Base-by-base conservation (phyloP, 2,797 vertebrate species). In the Peromyscus attwateri region DNA sequence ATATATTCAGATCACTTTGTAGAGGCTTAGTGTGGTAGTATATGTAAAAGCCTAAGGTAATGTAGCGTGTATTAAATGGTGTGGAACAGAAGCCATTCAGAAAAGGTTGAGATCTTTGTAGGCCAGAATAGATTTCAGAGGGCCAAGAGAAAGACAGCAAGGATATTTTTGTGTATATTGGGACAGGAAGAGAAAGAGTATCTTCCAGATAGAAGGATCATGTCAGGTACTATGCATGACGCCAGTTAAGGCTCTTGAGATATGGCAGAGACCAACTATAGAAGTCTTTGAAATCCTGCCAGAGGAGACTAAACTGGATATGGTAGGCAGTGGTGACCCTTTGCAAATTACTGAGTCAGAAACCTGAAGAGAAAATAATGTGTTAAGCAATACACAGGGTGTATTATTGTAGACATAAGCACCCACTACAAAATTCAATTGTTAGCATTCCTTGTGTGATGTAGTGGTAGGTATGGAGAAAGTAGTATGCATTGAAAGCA, bases 361-460 rank as follows among this genome's bases (percentile, higher is more conserved):
- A 95, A 6, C 60, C 14, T 81, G 46, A 92, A 71, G 66, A 85
- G 29, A 91, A 57, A 85, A 91, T 95, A 85, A 91, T 94, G 13
- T 97, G 37, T 76, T 91, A 82, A 87, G 85, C 43, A 95, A 52
- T 1, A 1, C 87, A 31, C 81, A 88, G 34, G 9, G 23, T 94
- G 21, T 91, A 91, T 87, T 94, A 84, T 62, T 88, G 8, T 94
- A 92, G 40, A 92, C 19, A 87, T 9, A 97, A 57, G 1, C 23
- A 96, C 23, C 43, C 76, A 87, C 37, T 96, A 75, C 25, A 68
- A 97, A 96, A 40, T 7, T 12, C 23, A 91, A 83, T 95, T 96
- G 23, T 90, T 96, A 94, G 46, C 52, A 84, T 37, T 76, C 64
- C 19, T n/a, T 92, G 14, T 92, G 70, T 21, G 34, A 89, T 79